A percentile compares a stretch with the other conserved stretches of the same genome.
Conservation (phyloP, 1,140 invertebrate species). For the Drosophila navojoa region DNA sequence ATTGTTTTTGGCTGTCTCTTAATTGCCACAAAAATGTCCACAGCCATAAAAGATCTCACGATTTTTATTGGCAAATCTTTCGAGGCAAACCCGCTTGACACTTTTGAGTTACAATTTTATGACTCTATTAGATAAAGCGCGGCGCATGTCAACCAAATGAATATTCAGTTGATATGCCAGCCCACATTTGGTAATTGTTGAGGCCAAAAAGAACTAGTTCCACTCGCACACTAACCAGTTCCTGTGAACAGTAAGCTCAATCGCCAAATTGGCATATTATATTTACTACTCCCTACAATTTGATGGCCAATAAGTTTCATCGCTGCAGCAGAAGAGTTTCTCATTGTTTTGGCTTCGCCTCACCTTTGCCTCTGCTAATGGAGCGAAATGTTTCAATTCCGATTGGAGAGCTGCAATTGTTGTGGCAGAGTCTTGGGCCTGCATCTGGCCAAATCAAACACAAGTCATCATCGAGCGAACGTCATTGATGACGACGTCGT, state of each 20-base stretch:
- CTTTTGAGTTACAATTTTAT: slow-evolving; percentile 46
- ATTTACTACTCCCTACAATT: slow-evolving; percentile 24
- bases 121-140: slow-evolving; percentile 73
- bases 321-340: slow-evolving; percentile 2
- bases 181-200: too few species aligned
- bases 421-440: slow-evolving; percentile 16
- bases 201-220: neutral
- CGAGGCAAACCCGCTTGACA: slow-evolving; percentile 24
- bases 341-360: slow-evolving; percentile 46
- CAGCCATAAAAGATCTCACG: slow-evolving; percentile 50
- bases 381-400: slow-evolving; percentile 74
- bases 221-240: slow-evolving; percentile 22
- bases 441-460: slow-evolving; percentile 57
- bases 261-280: slow-evolving; percentile 47
- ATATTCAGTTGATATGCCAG: too few species aligned
- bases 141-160: too few species aligned
- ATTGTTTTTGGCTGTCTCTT: slow-evolving; percentile 60
- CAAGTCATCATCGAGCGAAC: slow-evolving; percentile 61
- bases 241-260: slow-evolving; percentile 7
- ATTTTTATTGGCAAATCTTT: slow-evolving; percentile 45
- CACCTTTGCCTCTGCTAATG: slow-evolving; percentile 60
- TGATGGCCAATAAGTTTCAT: slow-evolving; percentile 15
- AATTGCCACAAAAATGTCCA: slow-evolving; percentile 73
- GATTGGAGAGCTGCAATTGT: slow-evolving; percentile 17
- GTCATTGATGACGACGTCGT: slow-evolving; percentile 59